A percentile compares a stretch with the other conserved stretches of the same genome.
phyloP scores from a whole-genome alignment of 2,888 invertebrate species.

The Apamea sordens region DNA sequence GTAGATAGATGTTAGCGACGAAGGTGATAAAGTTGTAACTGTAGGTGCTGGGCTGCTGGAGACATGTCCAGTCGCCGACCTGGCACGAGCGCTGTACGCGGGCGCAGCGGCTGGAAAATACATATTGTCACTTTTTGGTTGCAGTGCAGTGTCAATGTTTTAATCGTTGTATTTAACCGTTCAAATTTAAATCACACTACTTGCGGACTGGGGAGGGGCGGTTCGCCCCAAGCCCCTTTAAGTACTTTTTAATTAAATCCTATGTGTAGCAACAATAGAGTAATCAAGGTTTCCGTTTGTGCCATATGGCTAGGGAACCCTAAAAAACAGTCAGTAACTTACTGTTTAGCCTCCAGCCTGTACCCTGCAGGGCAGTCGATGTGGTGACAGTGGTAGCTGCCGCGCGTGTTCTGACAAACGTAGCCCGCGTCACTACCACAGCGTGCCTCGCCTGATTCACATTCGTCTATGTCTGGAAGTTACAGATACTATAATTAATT shows the following conservation, averaged over 20 bases:
- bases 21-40: slow-evolving; percentile 98
- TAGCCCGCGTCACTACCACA: slow-evolving; percentile 93
- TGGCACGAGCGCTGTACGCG: slow-evolving; percentile 93
- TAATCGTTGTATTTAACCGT: not conserved
- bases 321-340: slow-evolving; percentile 72
- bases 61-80: slow-evolving; percentile 93
- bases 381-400: slow-evolving; percentile 96
- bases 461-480: slow-evolving; percentile 93
- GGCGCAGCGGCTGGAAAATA: slow-evolving; percentile 93
- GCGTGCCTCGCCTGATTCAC: slow-evolving; percentile 93
- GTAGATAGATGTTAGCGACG: slow-evolving; percentile 95
- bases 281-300: not conserved
- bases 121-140: not conserved
- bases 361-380: slow-evolving; percentile 97
- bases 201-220: not conserved
- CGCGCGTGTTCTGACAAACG: slow-evolving; percentile 97
- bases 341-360: slow-evolving; percentile 96
- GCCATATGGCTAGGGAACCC: not conserved
- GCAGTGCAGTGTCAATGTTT: not conserved
- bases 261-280: not conserved
- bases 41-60: slow-evolving; percentile 95
- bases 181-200: not conserved
- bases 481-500: not conserved
- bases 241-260: not conserved
- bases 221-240: too few species aligned